Evolutionary conservation across 2,113 vertebrate species (phyloP).

Genomic region (Mus musculus): GRCm39 chr2:20445001-20445500

Average conservation of each 20-base stretch:
- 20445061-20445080: constrained; percentile 22
- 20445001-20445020: neutral
- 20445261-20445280: neutral
- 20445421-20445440: neutral
- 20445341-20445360: constrained; percentile 1
- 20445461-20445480: neutral
- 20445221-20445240: neutral
- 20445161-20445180: neutral
- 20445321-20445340: neutral
- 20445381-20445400: neutral
- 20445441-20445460: neutral
- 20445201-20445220: neutral
- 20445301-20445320: neutral
- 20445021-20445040: neutral
- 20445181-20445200: neutral
- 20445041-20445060: constrained; percentile 30
- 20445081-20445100: neutral
- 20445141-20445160: neutral
- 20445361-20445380: neutral
- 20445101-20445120: constrained; percentile 11
- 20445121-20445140: neutral
- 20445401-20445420: neutral
- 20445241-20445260: neutral
- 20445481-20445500: neutral
- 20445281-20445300: neutral